Conservation (phyloP, 2,797 vertebrate genomes). For the Apodemus agrarius region DNA sequence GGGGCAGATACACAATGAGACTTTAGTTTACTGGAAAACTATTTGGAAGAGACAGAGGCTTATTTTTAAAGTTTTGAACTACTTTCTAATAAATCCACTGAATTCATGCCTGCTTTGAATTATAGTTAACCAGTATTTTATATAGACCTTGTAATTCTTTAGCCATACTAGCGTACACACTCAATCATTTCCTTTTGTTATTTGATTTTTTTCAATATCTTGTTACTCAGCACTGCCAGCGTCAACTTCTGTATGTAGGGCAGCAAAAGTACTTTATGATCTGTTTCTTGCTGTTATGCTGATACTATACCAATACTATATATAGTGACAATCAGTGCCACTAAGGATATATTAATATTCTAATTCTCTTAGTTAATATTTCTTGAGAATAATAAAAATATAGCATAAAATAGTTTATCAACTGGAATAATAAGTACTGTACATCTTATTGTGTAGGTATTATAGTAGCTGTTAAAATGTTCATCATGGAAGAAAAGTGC, state of each 20-base stretch:
- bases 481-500: not conserved
- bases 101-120: constrained; percentile 25
- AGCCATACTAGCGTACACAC: not conserved
- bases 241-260: not conserved
- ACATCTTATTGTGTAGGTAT: not conserved
- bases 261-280: not conserved
- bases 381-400: constrained; percentile 40
- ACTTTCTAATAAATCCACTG: constrained; percentile 17
- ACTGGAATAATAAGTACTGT: not conserved
- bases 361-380: not conserved
- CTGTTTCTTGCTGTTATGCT: not conserved
- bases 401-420: constrained; percentile 10
- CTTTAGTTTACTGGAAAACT: not conserved
- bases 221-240: not conserved
- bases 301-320: not conserved
- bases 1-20: not conserved
- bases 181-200: not conserved
- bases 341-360: constrained; percentile 18
- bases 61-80: constrained; percentile 29
- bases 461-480: not conserved
- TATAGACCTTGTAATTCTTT: constrained; percentile 10
- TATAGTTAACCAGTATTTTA: constrained; percentile 39
- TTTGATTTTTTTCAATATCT: constrained; percentile 30
- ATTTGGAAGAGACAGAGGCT: not conserved
- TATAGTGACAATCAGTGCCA: not conserved